Evolutionary conservation across 1,140 invertebrate species (phyloP).

Genomic region (Gryllus bimaculatus): DNA sequence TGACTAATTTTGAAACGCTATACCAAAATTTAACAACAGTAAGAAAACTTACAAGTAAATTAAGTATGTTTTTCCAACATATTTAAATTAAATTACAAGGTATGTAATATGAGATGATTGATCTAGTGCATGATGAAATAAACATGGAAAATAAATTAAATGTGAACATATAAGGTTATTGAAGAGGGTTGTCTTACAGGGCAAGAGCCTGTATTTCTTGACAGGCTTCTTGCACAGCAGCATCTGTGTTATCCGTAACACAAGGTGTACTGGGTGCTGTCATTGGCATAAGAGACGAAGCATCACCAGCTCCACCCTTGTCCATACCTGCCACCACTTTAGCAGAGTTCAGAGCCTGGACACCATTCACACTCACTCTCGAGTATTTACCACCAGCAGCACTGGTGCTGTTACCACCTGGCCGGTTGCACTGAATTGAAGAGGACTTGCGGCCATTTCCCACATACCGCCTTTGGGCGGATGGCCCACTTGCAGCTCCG

Average conservation of each 20-base stretch:
- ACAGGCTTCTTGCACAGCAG: not conserved
- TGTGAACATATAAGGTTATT: not conserved
- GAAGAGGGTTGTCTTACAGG: not conserved
- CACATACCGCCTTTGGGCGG: not conserved
- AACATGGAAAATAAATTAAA: not conserved
- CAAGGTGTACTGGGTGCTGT: not conserved
- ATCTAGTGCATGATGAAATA: not conserved
- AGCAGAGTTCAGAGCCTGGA: not conserved
- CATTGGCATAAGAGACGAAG: not conserved
- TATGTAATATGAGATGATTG: not conserved
- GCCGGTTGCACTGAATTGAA: not conserved
- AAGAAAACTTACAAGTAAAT: not conserved
- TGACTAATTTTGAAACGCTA: not conserved
- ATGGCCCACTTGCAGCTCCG: not conserved
- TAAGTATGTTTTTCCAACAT: not conserved
- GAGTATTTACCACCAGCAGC: not conserved
- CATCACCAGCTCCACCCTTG: not conserved
- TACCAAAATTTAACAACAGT: not conserved
- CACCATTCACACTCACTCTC: not conserved
- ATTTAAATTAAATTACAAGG: not conserved
- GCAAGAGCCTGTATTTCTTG: not conserved
- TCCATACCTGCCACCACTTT: not conserved
- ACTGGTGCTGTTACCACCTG: not conserved
- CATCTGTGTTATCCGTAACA: not conserved
- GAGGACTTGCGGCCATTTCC: not conserved